These are phyloP conservation scores for Sardina pilchardus DNA, from an alignment of 2,113 vertebrate genomes.

Conservation along the genomic window DNA sequence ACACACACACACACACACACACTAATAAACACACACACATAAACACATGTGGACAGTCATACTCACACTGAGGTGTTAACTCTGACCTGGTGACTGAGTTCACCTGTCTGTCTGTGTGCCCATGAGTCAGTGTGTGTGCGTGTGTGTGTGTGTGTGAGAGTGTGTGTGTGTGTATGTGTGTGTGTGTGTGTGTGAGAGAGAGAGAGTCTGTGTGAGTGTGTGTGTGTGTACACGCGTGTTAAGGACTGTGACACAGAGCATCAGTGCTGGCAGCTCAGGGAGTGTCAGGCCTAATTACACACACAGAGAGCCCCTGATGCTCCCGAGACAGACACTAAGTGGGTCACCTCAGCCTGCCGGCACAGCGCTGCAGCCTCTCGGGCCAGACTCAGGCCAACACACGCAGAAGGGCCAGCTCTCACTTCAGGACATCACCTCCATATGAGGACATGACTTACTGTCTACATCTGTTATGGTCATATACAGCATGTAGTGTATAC, in stretches of 20 bases:
- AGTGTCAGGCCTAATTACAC: conserved; percentile 45
- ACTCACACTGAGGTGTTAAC: not conserved
- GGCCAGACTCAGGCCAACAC: not conserved
- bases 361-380: not conserved
- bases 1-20: too few relatives aligned
- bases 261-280: conserved; percentile 30
- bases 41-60: not conserved
- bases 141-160: too few relatives aligned
- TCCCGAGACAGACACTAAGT: conserved; percentile 38
- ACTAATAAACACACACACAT: too few relatives aligned
- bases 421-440: not conserved
- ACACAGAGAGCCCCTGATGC: conserved; percentile 36
- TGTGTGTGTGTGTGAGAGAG: not conserved
- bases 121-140: too few relatives aligned
- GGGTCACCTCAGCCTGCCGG: conserved; percentile 17
- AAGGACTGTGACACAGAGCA: conserved; percentile 43
- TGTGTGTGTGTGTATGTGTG: too few relatives aligned
- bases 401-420: not conserved
- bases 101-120: too few relatives aligned
- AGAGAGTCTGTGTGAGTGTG: not conserved
- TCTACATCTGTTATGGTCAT: too few relatives aligned
- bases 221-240: conserved; percentile 44
- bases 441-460: not conserved
- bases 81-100: not conserved
- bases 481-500: not conserved